Conservation (phyloP, 2,888 invertebrate species). For the Corbicula japonica region DNA sequence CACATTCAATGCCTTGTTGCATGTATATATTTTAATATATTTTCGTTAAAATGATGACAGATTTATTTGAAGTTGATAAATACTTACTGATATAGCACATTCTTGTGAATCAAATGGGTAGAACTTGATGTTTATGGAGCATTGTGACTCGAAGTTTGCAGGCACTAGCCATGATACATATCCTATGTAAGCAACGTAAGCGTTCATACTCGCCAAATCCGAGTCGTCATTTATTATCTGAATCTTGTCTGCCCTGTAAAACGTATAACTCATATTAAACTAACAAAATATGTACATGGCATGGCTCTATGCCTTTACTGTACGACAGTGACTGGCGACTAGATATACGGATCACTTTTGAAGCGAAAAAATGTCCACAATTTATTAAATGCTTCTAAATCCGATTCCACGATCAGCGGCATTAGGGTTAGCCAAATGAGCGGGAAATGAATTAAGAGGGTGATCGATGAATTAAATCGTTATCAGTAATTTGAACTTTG, state of each 20-base stretch:
- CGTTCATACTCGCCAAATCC: constrained; percentile 5
- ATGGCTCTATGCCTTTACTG: too few relatives aligned
- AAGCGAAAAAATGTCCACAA: background rate
- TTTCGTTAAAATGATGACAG: too few relatives aligned
- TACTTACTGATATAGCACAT: constrained; percentile 38
- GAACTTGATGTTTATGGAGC: constrained; percentile 25
- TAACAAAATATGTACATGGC: too few relatives aligned
- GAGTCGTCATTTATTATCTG: constrained; percentile 34
- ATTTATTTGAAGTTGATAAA: too few relatives aligned
- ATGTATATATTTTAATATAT: too few relatives aligned
- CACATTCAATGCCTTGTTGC: too few relatives aligned
- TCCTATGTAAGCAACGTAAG: background rate
- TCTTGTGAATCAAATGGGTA: constrained; percentile 50
- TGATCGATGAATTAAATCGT: too few relatives aligned
- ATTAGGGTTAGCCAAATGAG: background rate
- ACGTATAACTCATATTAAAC: too few relatives aligned
- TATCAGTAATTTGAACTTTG: too few relatives aligned
- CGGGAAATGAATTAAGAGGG: too few relatives aligned
- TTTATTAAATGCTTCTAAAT: background rate
- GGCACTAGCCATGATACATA: constrained; percentile 28
- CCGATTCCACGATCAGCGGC: background rate
- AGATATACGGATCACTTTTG: background rate
- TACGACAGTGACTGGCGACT: background rate
- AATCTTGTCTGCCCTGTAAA: constrained; percentile 30
- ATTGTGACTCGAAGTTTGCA: constrained; percentile 33